phyloP scores from a whole-genome alignment of 2,888 invertebrate genomes.

The Morpho helenor region DNA sequence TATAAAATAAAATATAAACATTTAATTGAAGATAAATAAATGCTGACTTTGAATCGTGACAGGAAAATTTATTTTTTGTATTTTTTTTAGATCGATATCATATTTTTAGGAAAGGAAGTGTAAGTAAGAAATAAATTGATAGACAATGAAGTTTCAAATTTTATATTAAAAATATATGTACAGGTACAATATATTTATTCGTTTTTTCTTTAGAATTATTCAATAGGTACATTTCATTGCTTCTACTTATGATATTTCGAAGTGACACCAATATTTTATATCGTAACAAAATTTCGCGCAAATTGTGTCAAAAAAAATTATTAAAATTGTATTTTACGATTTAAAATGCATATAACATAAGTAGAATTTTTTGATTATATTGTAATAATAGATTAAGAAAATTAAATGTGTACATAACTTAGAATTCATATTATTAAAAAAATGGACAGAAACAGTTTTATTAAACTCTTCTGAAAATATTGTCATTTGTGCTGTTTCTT shows the following conservation, averaged over 20 bases:
- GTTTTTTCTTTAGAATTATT: conserved; percentile 33
- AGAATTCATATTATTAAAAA: conserved; percentile 15
- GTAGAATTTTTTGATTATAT: conserved; percentile 14
- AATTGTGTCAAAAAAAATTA: conserved; percentile 9
- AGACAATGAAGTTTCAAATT: conserved; percentile 27
- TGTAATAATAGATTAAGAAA: not conserved
- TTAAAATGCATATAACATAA: conserved; percentile 11
- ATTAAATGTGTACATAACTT: not conserved
- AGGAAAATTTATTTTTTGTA: no score
- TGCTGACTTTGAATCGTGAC: no score
- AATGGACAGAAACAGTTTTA: conserved; percentile 57
- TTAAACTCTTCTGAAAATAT: conserved; percentile 57
- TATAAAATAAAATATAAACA: no score
- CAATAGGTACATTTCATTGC: conserved; percentile 43
- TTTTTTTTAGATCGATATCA: no score
- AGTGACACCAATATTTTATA: conserved; percentile 17
- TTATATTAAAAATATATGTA: conserved; percentile 66
- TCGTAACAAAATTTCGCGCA: conserved; percentile 10
- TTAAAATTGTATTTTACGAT: conserved; percentile 10
- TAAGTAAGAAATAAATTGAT: conserved; percentile 7
- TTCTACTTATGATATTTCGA: no score
- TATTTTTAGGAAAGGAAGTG: no score
- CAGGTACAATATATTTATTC: conserved; percentile 43
- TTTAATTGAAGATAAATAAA: no score
- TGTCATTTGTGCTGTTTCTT: conserved; percentile 41